A percentile compares a stretch with the other conserved stretches of the same genome.
Evolutionary conservation across 1,140 invertebrate genomes (phyloP).

Genomic region (Laodelphax striatellus): DNA sequence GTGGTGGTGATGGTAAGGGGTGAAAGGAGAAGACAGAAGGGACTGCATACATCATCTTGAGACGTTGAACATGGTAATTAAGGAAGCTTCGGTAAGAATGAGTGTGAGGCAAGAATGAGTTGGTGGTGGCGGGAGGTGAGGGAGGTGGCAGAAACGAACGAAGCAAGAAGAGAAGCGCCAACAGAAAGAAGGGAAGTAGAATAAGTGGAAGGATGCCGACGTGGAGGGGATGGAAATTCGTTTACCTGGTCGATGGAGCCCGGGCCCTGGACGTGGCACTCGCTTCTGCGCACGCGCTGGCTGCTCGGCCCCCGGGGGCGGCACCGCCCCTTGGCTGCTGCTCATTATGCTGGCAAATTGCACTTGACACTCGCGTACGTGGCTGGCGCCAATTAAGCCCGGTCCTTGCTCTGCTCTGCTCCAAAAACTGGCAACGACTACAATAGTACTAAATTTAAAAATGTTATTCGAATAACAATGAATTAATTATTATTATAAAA

Average conservation of each 20-base stretch:
- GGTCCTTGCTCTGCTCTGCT: not conserved
- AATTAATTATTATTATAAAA: too few relatives aligned
- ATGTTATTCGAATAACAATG: too few relatives aligned
- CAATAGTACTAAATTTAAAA: too few relatives aligned
- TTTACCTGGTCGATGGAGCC: constrained; percentile 3
- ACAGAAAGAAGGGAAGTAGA: not conserved
- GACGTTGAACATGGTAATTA: constrained; percentile 2
- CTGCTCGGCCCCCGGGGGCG: not conserved
- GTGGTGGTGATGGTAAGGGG: too few relatives aligned
- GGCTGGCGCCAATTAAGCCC: not conserved
- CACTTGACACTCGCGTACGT: not conserved
- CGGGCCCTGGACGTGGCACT: not conserved
- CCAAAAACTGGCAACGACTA: too few relatives aligned
- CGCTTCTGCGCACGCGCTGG: not conserved
- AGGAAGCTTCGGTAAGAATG: not conserved
- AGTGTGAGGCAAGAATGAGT: too few relatives aligned
- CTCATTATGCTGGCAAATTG: constrained; percentile 1
- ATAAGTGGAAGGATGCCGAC: not conserved
- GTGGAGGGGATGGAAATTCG: not conserved
- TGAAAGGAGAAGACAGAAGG: not conserved
- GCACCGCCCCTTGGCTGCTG: not conserved
- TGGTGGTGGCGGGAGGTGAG: too few relatives aligned
- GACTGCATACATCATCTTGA: constrained; percentile 1
- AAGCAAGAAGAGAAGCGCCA: not conserved
- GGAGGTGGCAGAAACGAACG: too few relatives aligned